Conservation (phyloP, 2,113 vertebrate species). For the Phyllostomus hastatus region DNA sequence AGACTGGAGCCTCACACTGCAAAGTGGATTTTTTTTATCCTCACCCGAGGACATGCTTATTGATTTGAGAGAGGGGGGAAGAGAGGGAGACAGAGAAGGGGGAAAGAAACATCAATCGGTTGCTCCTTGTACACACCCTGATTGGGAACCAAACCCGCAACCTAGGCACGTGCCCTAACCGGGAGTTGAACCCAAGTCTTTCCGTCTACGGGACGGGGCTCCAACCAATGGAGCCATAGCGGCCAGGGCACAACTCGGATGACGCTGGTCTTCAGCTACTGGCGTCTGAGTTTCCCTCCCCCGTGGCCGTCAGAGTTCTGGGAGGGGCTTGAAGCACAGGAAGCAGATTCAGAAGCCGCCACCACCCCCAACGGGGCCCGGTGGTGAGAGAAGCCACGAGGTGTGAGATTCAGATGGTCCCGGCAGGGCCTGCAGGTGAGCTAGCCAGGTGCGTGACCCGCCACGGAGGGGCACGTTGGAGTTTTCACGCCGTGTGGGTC, state of each 20-base stretch:
- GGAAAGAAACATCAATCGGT: no score
- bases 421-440: background rate
- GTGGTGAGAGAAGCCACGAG: background rate
- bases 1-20: fast-evolving
- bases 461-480: background rate
- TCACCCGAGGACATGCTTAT: no score
- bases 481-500: fast-evolving
- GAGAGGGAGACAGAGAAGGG: no score
- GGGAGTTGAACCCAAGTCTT: no score
- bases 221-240: no score
- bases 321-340: no score
- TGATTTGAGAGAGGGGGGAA: no score
- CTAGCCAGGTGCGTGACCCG: background rate
- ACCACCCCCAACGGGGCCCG: background rate
- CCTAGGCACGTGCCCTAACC: no score
- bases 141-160: no score
- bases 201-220: no score
- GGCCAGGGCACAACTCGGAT: background rate
- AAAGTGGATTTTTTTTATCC: no score
- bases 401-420: background rate
- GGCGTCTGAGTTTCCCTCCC: background rate
- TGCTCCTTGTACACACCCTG: no score
- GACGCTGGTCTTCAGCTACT: background rate
- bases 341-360: background rate
- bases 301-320: background rate